Percentiles rank a stretch among this genome's conserved stretches.
Evolutionary conservation across 2,113 vertebrate genomes (phyloP).

Genomic region (Nerophis lumbriciformis): DNA sequence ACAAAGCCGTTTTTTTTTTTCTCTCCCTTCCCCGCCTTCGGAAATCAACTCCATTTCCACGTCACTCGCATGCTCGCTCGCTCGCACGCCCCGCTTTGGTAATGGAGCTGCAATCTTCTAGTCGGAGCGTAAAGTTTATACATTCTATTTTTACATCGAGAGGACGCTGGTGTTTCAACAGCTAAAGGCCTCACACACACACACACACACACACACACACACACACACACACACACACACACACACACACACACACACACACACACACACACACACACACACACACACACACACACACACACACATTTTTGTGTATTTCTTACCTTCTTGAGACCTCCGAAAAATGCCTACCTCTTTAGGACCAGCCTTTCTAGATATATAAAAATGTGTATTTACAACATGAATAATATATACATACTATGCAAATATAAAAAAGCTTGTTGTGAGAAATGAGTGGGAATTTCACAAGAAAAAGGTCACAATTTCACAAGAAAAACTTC

Average conservation of each 20-base stretch:
- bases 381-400: too few species aligned
- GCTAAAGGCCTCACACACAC: constrained; percentile 19
- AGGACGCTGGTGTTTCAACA: constrained; percentile 27
- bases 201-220: too few species aligned
- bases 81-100: background rate
- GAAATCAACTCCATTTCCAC: background rate
- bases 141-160: constrained; percentile 49
- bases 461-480: too few species aligned
- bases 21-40: background rate
- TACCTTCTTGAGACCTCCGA: too few species aligned
- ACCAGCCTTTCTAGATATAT: too few species aligned
- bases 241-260: background rate
- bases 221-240: too few species aligned
- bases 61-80: background rate
- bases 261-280: background rate
- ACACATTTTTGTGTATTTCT: too few species aligned
- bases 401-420: too few species aligned
- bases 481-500: too few species aligned
- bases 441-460: too few species aligned
- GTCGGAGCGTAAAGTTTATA: constrained; percentile 25
- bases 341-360: too few species aligned
- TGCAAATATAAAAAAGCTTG: too few species aligned
- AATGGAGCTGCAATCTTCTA: constrained; percentile 15
- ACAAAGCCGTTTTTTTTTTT: background rate
- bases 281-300: background rate